A percentile compares a stretch with the other conserved stretches of the same genome.
These are phyloP conservation scores for Enoplosus armatus DNA, from an alignment of 2,797 vertebrate species.

Conservation along the genomic window DNA sequence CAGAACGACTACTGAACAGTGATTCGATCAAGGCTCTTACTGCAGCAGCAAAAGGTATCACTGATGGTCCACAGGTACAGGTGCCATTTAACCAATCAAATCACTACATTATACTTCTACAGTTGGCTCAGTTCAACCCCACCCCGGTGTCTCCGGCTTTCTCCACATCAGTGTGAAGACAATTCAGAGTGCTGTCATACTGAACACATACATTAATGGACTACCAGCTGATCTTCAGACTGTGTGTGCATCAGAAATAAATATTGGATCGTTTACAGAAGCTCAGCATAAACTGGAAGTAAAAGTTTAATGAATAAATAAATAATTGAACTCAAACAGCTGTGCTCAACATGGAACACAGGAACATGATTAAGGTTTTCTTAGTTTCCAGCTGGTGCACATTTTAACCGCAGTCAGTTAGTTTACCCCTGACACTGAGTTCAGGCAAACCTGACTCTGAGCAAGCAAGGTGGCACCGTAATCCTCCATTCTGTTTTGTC, in stretches of 20 bases:
- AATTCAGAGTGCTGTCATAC: neutral
- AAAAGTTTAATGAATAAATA: slow-evolving; percentile 56
- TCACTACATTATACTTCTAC: neutral
- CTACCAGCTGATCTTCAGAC: neutral
- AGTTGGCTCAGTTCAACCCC: neutral
- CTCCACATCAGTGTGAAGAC: neutral
- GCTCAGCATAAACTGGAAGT: slow-evolving; percentile 49
- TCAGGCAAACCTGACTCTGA: slow-evolving; percentile 34
- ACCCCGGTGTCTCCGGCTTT: neutral
- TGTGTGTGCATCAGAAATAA: slow-evolving; percentile 20
- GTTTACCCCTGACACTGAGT: slow-evolving; percentile 27
- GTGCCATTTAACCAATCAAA: neutral
- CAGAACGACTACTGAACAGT: neutral
- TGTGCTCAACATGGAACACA: slow-evolving; percentile 25
- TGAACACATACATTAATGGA: slow-evolving; percentile 14
- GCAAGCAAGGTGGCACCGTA: slow-evolving; percentile 28
- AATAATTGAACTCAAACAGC: slow-evolving; percentile 57
- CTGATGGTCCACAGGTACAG: too few species aligned
- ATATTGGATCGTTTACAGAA: slow-evolving; percentile 48
- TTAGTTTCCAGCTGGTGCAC: slow-evolving; percentile 27
- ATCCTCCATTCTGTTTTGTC: slow-evolving; percentile 40
- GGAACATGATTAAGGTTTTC: slow-evolving; percentile 34
- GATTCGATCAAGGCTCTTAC: neutral
- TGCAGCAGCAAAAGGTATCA: neutral
- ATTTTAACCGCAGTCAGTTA: slow-evolving; percentile 47